phyloP scores from a whole-genome alignment of 1,140 invertebrate species.

The Zeugodacus cucurbitae region DNA sequence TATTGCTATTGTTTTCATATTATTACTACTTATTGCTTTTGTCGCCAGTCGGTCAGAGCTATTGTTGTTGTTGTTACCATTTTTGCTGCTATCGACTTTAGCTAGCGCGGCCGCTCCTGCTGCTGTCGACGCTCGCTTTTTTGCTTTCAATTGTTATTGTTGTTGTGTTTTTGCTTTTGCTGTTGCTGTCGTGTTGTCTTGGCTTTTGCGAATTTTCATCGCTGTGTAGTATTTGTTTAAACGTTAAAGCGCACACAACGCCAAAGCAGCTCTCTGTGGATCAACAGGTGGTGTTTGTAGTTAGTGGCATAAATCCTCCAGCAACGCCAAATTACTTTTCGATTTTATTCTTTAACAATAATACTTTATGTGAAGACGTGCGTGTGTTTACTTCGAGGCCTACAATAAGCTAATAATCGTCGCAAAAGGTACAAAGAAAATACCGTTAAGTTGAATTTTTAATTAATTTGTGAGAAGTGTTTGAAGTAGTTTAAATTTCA shows the following conservation, averaged over 20 bases:
- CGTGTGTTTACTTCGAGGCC: background rate
- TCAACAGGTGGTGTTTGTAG: slow-evolving; percentile 6
- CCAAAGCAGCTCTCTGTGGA: background rate
- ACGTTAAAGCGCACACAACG: slow-evolving; percentile 7
- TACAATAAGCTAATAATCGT: background rate
- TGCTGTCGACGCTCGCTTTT: background rate
- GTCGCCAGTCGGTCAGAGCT: background rate
- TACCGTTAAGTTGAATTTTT: background rate
- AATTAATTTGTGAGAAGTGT: background rate
- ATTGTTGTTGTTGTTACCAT: background rate
- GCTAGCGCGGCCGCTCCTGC: too few relatives aligned
- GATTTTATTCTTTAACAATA: background rate
- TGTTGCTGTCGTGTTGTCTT: background rate
- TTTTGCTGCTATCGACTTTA: background rate
- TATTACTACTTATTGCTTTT: background rate
- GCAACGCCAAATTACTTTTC: background rate
- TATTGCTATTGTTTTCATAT: background rate
- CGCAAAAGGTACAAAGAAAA: background rate
- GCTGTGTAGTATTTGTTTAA: slow-evolving; percentile 35
- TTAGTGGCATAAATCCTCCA: slow-evolving; percentile 8
- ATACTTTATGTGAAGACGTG: background rate
- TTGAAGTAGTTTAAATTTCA: background rate
- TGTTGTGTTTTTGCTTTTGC: background rate
- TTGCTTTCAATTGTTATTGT: background rate
- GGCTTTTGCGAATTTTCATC: background rate